Conservation (phyloP, 2,113 vertebrate species). For the Apeltes quadracus region DNA sequence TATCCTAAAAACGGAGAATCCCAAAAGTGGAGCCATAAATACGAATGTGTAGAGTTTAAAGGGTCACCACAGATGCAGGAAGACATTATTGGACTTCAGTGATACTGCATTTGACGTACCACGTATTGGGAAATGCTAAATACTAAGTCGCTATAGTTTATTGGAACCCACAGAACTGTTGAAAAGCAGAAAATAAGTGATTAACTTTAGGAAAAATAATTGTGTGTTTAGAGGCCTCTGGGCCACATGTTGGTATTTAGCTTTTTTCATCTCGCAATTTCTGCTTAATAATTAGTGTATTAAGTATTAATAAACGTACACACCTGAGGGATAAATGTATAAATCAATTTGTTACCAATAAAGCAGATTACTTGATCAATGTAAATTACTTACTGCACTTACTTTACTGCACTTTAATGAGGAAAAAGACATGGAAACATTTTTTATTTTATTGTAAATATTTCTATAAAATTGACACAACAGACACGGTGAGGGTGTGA, state of each 20-base stretch:
- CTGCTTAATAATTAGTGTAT: background rate
- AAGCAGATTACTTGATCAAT: background rate
- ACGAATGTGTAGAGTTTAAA: conserved; percentile 7
- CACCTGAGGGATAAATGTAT: background rate
- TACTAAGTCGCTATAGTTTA: background rate
- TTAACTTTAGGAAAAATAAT: background rate
- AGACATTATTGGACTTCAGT: background rate
- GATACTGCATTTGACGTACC: background rate
- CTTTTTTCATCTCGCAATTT: background rate
- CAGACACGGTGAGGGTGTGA: background rate
- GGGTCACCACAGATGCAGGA: background rate
- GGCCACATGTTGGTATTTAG: background rate
- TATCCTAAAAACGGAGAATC: background rate
- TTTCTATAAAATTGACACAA: conserved; percentile 53
- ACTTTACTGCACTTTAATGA: no score
- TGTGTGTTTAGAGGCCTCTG: background rate
- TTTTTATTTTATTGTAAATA: conserved; percentile 74
- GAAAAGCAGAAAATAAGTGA: background rate
- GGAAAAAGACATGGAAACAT: background rate
- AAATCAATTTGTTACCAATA: background rate
- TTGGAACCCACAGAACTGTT: background rate
- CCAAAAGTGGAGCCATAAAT: no score
- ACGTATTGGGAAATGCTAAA: background rate
- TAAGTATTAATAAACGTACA: background rate
- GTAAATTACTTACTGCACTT: no score